phyloP scores from a whole-genome alignment of 2,888 invertebrate species.

The Drosophila eohydei region DNA sequence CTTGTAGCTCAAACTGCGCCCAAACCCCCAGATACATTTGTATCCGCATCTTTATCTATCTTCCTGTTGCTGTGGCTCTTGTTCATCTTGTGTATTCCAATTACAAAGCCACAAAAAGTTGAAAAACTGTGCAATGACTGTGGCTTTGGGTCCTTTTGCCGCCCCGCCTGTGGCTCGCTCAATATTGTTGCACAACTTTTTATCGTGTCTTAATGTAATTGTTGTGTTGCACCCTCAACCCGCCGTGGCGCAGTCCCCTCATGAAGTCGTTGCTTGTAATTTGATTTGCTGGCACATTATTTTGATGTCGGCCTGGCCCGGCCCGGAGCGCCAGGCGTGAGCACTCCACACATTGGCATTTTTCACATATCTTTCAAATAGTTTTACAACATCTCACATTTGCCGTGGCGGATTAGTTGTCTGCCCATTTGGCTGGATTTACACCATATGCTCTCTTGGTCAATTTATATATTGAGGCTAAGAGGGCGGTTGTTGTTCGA shows the following conservation, averaged over 20 bases:
- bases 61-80: constrained; percentile 62
- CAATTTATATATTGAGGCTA: constrained; percentile 76
- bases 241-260: constrained; percentile 21
- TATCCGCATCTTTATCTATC: constrained; percentile 49
- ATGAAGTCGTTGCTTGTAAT: constrained; percentile 63
- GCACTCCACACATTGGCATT: constrained; percentile 35
- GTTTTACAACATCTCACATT: constrained; percentile 74
- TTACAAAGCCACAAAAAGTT: constrained; percentile 81
- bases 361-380: constrained; percentile 65
- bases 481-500: constrained; percentile 36
- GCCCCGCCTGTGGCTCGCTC: constrained; percentile 23
- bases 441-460: constrained; percentile 72
- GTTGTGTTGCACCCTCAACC: constrained; percentile 63
- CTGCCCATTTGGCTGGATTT: constrained; percentile 72
- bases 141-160: constrained; percentile 42
- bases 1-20: constrained; percentile 9
- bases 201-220: constrained; percentile 81
- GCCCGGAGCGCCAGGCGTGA: neutral
- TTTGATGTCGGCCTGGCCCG: constrained; percentile 61
- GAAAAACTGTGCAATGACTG: constrained; percentile 78
- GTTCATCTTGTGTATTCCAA: constrained; percentile 72
- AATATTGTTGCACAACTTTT: constrained; percentile 77
- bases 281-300: constrained; percentile 79
- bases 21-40: constrained; percentile 15
- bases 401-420: constrained; percentile 61